A percentile compares a stretch with the other conserved stretches of the same genome.
Evolutionary conservation across 2,888 invertebrate species (phyloP).

Genomic region (Reticulitermes lucifugus): DNA sequence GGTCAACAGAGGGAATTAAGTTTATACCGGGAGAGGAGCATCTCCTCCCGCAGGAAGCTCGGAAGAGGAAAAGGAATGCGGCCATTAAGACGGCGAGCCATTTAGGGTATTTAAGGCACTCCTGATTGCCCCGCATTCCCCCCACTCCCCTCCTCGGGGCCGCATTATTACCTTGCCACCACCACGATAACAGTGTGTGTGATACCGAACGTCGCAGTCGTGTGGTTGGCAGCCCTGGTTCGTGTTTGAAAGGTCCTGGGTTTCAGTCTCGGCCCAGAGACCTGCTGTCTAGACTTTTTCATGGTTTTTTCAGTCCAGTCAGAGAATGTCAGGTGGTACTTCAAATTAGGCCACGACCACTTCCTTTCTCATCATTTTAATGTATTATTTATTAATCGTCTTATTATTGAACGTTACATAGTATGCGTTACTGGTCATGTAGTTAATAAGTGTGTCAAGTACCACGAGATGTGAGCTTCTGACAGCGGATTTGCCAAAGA

Average conservation of each 20-base stretch:
- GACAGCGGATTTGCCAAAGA: too few species aligned
- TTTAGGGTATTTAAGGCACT: slow-evolving; percentile 59
- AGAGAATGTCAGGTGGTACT: too few species aligned
- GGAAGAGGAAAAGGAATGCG: slow-evolving; percentile 47
- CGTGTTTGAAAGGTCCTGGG: background rate
- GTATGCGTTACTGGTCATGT: too few species aligned
- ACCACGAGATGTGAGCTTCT: too few species aligned
- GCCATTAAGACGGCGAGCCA: slow-evolving; percentile 59
- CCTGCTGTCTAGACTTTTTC: too few species aligned
- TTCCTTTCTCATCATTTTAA: background rate
- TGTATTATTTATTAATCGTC: too few species aligned
- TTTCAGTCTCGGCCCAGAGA: background rate
- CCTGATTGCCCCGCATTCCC: slow-evolving; percentile 35
- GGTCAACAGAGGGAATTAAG: slow-evolving; percentile 49
- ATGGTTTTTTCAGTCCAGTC: too few species aligned
- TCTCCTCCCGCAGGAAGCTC: slow-evolving; percentile 16
- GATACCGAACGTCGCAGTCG: too few species aligned
- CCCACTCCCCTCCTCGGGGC: background rate
- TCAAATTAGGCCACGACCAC: background rate
- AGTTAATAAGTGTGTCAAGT: too few species aligned
- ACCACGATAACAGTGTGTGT: background rate
- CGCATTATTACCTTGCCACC: slow-evolving; percentile 30
- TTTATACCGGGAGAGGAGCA: slow-evolving; percentile 45
- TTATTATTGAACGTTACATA: too few species aligned
- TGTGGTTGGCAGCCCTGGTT: too few species aligned